Evolutionary conservation across 2,113 vertebrate species (phyloP).

Genomic region (Clarias macrocephalus): DNA sequence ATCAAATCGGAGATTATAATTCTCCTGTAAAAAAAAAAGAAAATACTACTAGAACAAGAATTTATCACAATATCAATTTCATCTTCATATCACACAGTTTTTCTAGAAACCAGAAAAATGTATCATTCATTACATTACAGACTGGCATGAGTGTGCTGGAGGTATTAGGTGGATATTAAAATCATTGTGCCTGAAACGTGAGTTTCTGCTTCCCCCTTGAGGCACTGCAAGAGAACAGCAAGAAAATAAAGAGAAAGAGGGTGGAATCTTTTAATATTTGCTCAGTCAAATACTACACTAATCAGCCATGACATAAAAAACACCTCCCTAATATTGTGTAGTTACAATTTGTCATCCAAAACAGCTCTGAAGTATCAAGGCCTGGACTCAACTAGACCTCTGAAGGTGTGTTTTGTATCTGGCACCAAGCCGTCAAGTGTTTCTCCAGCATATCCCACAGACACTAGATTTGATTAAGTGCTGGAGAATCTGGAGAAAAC

Average conservation of each 20-base stretch:
- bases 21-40: not conserved
- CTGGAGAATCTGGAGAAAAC: too few species aligned
- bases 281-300: too few species aligned
- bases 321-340: too few species aligned
- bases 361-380: too few species aligned
- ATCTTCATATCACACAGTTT: not conserved
- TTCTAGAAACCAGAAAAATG: not conserved
- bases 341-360: too few species aligned
- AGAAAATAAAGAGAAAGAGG: not conserved
- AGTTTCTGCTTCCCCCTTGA: conserved; percentile 7
- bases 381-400: too few species aligned
- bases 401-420: too few species aligned
- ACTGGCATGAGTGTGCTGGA: not conserved
- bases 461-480: too few species aligned
- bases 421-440: too few species aligned
- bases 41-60: not conserved
- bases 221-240: not conserved
- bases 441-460: too few species aligned
- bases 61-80: not conserved
- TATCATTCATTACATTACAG: not conserved
- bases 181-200: not conserved
- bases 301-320: too few species aligned
- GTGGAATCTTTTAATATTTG: too few species aligned
- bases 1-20: not conserved
- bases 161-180: not conserved